Conservation (phyloP, 2,888 invertebrate genomes). For the Elaeidobius kamerunicus region DNA sequence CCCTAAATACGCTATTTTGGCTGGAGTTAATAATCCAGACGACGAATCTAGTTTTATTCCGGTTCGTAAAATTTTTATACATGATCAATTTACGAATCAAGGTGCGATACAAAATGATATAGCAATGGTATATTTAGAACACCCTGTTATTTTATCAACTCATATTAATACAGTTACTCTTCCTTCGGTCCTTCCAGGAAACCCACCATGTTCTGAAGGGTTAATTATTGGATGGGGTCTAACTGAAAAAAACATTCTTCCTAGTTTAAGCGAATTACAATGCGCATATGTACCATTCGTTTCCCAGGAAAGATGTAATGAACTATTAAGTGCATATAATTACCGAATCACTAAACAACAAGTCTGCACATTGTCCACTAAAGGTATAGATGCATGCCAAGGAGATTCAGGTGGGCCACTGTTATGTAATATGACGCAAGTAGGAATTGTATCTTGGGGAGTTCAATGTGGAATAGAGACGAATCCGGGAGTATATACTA, state of each 20-base stretch:
- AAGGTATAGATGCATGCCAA: slow-evolving; percentile 10
- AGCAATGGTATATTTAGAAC: neutral
- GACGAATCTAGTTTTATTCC: neutral
- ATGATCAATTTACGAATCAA: neutral
- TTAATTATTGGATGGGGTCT: slow-evolving; percentile 9
- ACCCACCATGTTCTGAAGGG: neutral
- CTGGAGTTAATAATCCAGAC: neutral
- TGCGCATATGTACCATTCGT: slow-evolving; percentile 3
- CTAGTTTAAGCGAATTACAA: neutral
- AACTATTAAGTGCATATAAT: neutral
- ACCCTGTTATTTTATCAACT: neutral
- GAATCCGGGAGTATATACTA: slow-evolving; percentile 14
- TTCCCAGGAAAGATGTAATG: neutral
- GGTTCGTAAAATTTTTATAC: neutral
- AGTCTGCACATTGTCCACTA: slow-evolving; percentile 5
- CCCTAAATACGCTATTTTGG: neutral
- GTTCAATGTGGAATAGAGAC: slow-evolving; percentile 3
- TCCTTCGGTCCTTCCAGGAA: neutral
- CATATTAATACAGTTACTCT: neutral
- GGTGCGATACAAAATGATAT: neutral
- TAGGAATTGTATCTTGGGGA: slow-evolving; percentile 15
- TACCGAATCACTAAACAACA: neutral
- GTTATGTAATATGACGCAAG: slow-evolving; percentile 3
- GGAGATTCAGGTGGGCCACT: slow-evolving; percentile 22
- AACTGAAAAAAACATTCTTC: neutral